phyloP scores from a whole-genome alignment of 2,888 invertebrate genomes.

The Hoplodrina blanda region DNA sequence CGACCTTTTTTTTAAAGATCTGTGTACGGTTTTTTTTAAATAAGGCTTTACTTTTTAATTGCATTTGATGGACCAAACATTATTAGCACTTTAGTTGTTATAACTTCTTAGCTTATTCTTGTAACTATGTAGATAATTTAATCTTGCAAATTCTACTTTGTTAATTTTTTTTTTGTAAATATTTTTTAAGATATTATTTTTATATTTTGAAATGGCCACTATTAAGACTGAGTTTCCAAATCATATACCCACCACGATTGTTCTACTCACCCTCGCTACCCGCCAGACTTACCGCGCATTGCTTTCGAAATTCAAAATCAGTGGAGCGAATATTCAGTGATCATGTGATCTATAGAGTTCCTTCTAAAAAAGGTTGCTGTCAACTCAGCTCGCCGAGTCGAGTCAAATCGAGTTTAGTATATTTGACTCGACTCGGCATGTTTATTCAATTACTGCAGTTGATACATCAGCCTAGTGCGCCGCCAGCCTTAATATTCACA shows the following conservation, averaged over 20 bases:
- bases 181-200: conserved; percentile 30
- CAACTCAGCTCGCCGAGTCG: no score
- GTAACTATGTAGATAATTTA: conserved; percentile 23
- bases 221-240: conserved; percentile 6
- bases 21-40: conserved; percentile 47
- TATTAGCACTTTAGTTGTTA: conserved; percentile 33
- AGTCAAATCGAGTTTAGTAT: no score
- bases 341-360: no score
- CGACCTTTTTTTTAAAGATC: conserved; percentile 37
- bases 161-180: conserved; percentile 44
- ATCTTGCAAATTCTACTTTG: conserved; percentile 27
- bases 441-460: no score
- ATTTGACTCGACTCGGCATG: no score
- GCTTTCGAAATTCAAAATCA: not conserved
- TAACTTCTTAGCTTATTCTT: conserved; percentile 11
- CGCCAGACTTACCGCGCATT: not conserved
- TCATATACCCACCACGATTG: not conserved
- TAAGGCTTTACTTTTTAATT: conserved; percentile 46
- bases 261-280: not conserved
- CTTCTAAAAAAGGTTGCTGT: no score
- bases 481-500: no score
- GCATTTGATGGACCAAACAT: conserved; percentile 64
- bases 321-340: no score
- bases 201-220: conserved; percentile 36
- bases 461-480: no score